Percentiles rank a stretch among this genome's conserved stretches.
These are phyloP conservation scores for Neoitamus cyanurus DNA, from an alignment of 2,888 invertebrate genomes.

Conservation along the genomic window DNA sequence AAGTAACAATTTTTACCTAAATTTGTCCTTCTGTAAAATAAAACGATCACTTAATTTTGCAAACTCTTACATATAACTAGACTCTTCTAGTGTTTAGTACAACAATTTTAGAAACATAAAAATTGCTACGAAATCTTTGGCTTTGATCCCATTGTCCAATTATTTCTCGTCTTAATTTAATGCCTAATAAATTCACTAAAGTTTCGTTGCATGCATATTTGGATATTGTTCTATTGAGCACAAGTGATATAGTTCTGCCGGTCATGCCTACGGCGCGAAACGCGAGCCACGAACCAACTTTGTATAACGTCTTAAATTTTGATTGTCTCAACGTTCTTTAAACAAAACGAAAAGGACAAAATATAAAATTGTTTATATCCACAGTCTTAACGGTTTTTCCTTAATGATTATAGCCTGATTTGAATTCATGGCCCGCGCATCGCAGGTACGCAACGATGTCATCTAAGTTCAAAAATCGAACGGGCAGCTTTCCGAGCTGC, in stretches of 20 bases:
- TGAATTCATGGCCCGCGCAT: neutral
- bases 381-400: constrained; percentile 30
- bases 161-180: constrained; percentile 28
- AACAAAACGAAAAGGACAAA: constrained; percentile 6
- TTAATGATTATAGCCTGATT: constrained; percentile 25
- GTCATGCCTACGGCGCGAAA: constrained; percentile 5
- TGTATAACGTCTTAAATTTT: constrained; percentile 19
- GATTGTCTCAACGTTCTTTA: constrained; percentile 32
- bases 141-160: constrained; percentile 42
- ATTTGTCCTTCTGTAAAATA: constrained; percentile 24
- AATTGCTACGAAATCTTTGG: constrained; percentile 36
- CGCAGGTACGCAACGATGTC: constrained; percentile 2
- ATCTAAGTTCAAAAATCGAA: constrained; percentile 7
- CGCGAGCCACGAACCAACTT: neutral
- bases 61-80: constrained; percentile 14
- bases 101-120: constrained; percentile 20
- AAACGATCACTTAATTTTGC: constrained; percentile 26
- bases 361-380: constrained; percentile 14
- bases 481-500: neutral
- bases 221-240: constrained; percentile 29
- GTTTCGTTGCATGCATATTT: constrained; percentile 42
- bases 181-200: constrained; percentile 41
- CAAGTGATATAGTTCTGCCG: constrained; percentile 9
- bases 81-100: constrained; percentile 22
- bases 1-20: constrained; percentile 30